phyloP scores from a whole-genome alignment of 2,888 invertebrate genomes.

The Bruchidius siliquastri region DNA sequence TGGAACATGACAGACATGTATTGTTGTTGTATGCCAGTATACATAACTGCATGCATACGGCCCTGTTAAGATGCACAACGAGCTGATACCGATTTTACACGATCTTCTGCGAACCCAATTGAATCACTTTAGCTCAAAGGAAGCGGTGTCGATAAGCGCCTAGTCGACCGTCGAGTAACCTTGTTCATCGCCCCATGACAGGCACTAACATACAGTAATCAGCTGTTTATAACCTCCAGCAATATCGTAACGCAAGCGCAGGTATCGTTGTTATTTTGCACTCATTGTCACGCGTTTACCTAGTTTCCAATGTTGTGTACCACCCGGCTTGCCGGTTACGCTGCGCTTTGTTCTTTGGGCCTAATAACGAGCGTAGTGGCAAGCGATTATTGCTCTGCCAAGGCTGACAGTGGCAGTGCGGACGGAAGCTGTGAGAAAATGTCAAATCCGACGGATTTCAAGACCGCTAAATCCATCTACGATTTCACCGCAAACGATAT shows the following conservation, averaged over 20 bases:
- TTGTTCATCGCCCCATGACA: not conserved
- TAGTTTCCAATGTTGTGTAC: not conserved
- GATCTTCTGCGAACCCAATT: not conserved
- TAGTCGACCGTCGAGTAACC: not conserved
- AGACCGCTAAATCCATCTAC: constrained; percentile 69
- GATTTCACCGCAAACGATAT: constrained; percentile 77
- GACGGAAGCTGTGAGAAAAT: not conserved
- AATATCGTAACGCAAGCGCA: not conserved
- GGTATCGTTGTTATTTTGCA: not conserved
- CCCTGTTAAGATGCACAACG: too few species aligned
- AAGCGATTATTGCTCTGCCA: not conserved
- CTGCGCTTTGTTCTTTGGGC: not conserved
- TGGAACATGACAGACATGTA: too few species aligned
- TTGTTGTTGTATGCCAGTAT: too few species aligned
- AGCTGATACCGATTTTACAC: not conserved
- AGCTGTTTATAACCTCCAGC: not conserved
- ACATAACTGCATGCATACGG: too few species aligned
- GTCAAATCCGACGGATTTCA: constrained; percentile 50
- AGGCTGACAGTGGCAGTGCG: not conserved
- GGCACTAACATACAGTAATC: not conserved
- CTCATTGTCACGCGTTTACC: not conserved
- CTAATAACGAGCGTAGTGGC: not conserved
- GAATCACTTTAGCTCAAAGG: not conserved
- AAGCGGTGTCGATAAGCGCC: not conserved
- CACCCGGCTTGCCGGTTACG: not conserved